Evolutionary conservation across 64 coral and sea anemone species (phyloP).

Genomic region (Cladopsammia gracilis): DNA sequence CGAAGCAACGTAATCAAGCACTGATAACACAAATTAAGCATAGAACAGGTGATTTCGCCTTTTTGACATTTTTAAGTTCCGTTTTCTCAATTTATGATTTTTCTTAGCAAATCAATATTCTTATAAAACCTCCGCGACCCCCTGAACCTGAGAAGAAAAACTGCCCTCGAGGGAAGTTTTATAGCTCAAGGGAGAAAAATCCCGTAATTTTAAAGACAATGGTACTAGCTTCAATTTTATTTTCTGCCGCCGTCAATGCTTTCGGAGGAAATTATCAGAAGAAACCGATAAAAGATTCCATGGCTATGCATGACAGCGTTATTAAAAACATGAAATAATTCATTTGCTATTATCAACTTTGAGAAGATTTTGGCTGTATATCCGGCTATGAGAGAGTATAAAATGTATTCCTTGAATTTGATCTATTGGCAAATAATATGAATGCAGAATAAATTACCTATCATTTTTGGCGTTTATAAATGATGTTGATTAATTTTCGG

Average conservation of each 20-base stretch:
- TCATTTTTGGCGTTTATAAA: too few relatives aligned
- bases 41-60: background rate
- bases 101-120: too few relatives aligned
- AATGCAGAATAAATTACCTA: too few relatives aligned
- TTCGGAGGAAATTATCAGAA: background rate
- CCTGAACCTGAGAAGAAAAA: background rate
- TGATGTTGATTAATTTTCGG: background rate
- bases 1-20: background rate
- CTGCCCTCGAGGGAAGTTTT: background rate
- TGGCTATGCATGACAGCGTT: background rate
- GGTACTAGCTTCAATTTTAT: background rate
- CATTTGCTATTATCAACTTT: background rate
- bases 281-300: background rate
- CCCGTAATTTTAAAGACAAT: background rate
- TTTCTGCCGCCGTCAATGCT: background rate
- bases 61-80: background rate
- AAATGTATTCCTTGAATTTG: too few relatives aligned
- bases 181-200: background rate
- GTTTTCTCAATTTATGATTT: too few relatives aligned
- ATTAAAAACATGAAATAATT: slow-evolving; percentile 8
- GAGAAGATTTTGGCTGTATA: background rate
- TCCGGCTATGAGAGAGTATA: background rate
- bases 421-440: too few relatives aligned
- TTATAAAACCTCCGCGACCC: too few relatives aligned
- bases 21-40: background rate